A percentile compares a stretch with the other conserved stretches of the same genome.
Evolutionary conservation across 2,888 invertebrate genomes (phyloP).

Genomic region (Lithophane ornitopus): DNA sequence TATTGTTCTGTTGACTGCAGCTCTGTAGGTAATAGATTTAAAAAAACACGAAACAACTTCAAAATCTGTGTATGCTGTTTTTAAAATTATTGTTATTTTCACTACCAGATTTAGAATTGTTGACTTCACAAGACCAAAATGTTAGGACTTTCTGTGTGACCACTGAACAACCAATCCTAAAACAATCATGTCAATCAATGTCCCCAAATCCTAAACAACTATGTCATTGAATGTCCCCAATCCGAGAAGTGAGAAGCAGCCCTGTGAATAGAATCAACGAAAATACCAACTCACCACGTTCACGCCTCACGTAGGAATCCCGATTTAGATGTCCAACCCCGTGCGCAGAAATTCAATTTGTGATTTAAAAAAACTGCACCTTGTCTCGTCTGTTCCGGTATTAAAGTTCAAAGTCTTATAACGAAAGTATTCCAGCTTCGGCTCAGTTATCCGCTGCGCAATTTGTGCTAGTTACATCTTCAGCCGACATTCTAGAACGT

Average conservation of each 20-base stretch:
- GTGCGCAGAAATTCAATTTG: conserved; percentile 49
- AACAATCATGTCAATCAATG: neutral
- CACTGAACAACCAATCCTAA: neutral
- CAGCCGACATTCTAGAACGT: conserved; percentile 30
- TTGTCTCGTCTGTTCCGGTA: conserved; percentile 23
- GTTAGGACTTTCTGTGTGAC: neutral
- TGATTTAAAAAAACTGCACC: conserved; percentile 49
- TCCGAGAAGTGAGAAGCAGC: neutral
- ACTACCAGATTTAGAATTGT: neutral
- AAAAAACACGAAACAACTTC: neutral
- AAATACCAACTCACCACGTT: conserved; percentile 28
- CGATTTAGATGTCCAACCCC: conserved; percentile 31
- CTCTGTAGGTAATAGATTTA: neutral
- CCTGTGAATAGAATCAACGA: conserved; percentile 31
- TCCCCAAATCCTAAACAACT: neutral
- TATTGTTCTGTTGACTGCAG: neutral
- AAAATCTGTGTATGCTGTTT: neutral
- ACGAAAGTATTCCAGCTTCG: conserved; percentile 43
- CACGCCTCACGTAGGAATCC: conserved; percentile 21
- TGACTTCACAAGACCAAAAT: neutral
- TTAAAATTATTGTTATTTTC: neutral
- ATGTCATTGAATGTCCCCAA: neutral
- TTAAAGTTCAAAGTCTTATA: conserved; percentile 50
- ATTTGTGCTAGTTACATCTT: conserved; percentile 40
- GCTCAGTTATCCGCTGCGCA: conserved; percentile 29